These are phyloP conservation scores for Rissa tridactyla DNA, from an alignment of 2,113 vertebrate genomes.

Conservation along the genomic window DNA sequence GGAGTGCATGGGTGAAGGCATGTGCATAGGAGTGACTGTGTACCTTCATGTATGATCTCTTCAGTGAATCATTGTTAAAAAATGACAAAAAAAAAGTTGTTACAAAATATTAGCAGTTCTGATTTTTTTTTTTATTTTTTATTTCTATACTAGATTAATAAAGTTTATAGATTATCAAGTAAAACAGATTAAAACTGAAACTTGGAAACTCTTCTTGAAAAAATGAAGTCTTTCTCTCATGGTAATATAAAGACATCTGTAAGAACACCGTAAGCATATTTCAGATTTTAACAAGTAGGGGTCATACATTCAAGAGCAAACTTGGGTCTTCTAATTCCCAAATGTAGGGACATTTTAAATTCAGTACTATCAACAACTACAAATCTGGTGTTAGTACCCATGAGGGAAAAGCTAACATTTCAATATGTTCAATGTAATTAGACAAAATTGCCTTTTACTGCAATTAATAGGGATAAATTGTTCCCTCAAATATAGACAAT, in stretches of 20 bases:
- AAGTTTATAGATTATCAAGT: background rate
- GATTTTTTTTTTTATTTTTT: background rate
- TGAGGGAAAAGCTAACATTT: slow-evolving; percentile 51
- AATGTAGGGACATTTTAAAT: slow-evolving; percentile 23
- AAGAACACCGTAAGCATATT: background rate
- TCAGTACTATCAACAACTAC: background rate
- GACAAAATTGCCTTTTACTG: slow-evolving; percentile 48
- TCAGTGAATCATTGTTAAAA: background rate
- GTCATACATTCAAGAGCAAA: background rate
- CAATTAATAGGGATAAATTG: slow-evolving; percentile 33
- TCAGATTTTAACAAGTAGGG: background rate
- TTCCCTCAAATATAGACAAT: slow-evolving; percentile 25
- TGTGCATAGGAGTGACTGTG: background rate
- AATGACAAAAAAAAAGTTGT: background rate
- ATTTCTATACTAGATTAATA: background rate
- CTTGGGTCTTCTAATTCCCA: background rate
- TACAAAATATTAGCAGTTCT: background rate
- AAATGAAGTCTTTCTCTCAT: background rate
- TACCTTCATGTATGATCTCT: background rate
- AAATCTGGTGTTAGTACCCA: slow-evolving; percentile 9
- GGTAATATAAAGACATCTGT: background rate
- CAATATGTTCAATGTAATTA: slow-evolving; percentile 49
- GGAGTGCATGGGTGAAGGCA: background rate
- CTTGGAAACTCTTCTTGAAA: background rate
- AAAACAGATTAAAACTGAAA: background rate